These are phyloP conservation scores for Nothobranchius furzeri DNA, from an alignment of 2,113 vertebrate species.

Conservation along the genomic window DNA sequence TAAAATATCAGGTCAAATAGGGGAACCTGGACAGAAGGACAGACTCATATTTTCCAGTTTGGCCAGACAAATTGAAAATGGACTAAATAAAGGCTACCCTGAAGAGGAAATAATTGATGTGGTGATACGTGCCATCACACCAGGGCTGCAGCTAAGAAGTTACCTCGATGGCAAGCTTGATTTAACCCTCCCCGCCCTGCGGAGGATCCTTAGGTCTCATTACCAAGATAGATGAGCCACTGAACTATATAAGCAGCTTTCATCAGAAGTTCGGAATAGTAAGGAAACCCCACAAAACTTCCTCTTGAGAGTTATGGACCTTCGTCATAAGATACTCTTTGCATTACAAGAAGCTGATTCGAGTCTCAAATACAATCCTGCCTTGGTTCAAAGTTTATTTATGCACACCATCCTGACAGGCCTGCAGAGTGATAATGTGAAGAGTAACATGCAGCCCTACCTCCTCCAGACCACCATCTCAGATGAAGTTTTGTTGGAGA, in stretches of 20 bases:
- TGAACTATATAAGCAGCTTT: no score
- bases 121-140: neutral
- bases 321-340: no score
- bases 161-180: neutral
- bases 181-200: neutral
- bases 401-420: no score
- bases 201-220: no score
- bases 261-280: no score
- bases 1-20: neutral
- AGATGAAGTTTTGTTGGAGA: neutral
- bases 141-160: neutral
- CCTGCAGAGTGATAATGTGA: neutral
- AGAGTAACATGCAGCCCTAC: neutral
- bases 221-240: no score
- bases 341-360: no score
- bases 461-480: neutral
- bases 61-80: neutral
- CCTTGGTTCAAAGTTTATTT: no score
- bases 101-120: neutral
- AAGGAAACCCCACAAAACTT: no score
- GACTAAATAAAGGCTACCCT: neutral
- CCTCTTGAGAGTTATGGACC: no score
- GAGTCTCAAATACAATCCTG: no score
- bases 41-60: neutral
- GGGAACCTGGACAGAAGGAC: neutral